Base-by-base conservation (phyloP, 2,888 invertebrate genomes). In the Ormyrus pomaceus region DNA sequence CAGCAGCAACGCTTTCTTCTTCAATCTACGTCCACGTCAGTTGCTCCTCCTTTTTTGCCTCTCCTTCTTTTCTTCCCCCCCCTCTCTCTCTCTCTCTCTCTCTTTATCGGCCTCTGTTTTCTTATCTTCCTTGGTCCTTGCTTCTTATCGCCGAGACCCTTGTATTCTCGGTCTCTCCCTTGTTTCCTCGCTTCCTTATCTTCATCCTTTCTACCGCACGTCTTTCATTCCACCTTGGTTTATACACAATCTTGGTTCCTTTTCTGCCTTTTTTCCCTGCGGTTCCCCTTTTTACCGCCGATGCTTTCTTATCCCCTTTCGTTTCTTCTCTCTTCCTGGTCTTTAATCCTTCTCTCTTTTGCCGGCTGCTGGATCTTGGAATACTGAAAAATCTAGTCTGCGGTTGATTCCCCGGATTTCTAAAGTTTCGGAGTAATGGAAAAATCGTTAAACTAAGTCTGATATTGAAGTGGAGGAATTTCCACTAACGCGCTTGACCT, bases 11-110 rank as follows among this genome's bases (percentile, higher is more conserved):
- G 79, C 75, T 76, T 80, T 77, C 72, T 77, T 73, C 80, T 73
- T 77, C 77, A 58, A 80, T 77, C 80, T 77, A 69, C 72, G 62
- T 71, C 65, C 66, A 53, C 77, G 77, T 77, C 80, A 69, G 59
- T 76, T 61, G 70, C 64, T 59, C 11, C 34, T 58, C 55, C 10
- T 13, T 53, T 61, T 55, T 48, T 9, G 6, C 51, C 19, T 56
- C 19, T 70, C 5, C 62, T 55, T 48, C 51, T 68, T 3, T 6
- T 34, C 51, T 58, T 10, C 11, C 8, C 11, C 6, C 46, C 13
- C 53, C 34, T 56, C 58, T 46, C n/a, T 69, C 13, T 10, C 19
- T 64, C 50, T 66, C 34, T 58, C 45, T 64, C 34, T 61, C 45
- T 48, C 46, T 8, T 2, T 48, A 13, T 19, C 58, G 34, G 11